These are phyloP conservation scores for Leptinotarsa defecta DNA, from an alignment of 1,140 invertebrate species.

Conservation along the genomic window DNA sequence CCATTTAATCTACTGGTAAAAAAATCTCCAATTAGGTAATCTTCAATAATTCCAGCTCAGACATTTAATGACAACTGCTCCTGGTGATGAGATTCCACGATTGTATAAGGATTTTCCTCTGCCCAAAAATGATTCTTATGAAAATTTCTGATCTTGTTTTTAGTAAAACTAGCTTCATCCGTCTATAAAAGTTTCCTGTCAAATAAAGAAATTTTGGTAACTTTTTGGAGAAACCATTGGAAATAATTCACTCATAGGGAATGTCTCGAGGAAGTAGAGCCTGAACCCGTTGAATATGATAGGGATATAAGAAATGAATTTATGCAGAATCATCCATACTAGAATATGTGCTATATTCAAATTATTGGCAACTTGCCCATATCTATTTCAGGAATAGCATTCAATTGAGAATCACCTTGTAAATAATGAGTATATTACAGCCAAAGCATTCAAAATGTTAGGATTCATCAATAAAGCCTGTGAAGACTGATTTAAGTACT, in stretches of 20 bases:
- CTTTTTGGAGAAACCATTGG: background rate
- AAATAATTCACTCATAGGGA: background rate
- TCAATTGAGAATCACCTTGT: background rate
- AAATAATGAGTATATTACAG: background rate
- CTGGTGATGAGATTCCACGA: slow-evolving; percentile 23
- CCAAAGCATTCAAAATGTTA: too few relatives aligned
- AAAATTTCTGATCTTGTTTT: slow-evolving; percentile 28
- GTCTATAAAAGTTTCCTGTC: slow-evolving; percentile 17
- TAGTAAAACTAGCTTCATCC: slow-evolving; percentile 29
- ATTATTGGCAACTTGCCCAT: background rate
- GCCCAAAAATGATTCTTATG: slow-evolving; percentile 30
- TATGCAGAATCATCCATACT: background rate
- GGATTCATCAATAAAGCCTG: too few relatives aligned
- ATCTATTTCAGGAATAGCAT: background rate
- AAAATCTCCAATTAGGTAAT: slow-evolving; percentile 34
- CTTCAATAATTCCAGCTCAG: slow-evolving; percentile 23
- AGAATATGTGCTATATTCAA: background rate
- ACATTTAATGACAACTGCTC: slow-evolving; percentile 31
- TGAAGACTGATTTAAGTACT: too few relatives aligned
- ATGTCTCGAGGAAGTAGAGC: background rate
- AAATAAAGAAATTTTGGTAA: background rate
- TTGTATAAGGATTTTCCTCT: slow-evolving; percentile 31
- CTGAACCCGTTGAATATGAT: background rate
- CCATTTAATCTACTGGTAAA: slow-evolving; percentile 4
- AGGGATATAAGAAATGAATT: background rate